phyloP scores from a whole-genome alignment of 2,888 invertebrate genomes.

The Neocrepidodera transversa region DNA sequence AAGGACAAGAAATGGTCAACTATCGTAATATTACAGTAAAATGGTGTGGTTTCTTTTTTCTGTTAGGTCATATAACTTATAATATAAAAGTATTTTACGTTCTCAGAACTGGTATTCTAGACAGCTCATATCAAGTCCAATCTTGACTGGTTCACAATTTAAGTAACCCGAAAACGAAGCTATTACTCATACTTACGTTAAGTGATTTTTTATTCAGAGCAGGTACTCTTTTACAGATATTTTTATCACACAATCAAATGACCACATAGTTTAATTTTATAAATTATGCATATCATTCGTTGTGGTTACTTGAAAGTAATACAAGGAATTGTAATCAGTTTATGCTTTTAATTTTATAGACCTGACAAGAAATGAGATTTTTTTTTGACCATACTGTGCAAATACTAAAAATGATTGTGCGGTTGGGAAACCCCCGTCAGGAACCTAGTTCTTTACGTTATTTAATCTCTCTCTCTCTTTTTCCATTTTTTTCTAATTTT shows the following conservation, averaged over 20 bases:
- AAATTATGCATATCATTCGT: conserved; percentile 17
- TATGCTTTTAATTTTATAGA: background rate
- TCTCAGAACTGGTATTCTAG: conserved; percentile 2
- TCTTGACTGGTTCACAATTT: conserved; percentile 3
- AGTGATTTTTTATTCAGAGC: conserved; percentile 11
- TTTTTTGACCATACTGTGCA: background rate
- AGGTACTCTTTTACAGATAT: conserved; percentile 9
- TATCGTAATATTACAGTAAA: too few relatives aligned
- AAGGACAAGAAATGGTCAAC: background rate
- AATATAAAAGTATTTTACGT: too few relatives aligned
- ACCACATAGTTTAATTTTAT: conserved; percentile 21
- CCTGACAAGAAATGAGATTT: too few relatives aligned
- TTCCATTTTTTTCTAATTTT: too few relatives aligned
- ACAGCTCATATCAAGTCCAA: background rate
- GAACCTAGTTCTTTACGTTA: too few relatives aligned
- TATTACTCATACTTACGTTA: conserved; percentile 8
- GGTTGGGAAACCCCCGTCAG: too few relatives aligned
- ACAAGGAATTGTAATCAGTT: conserved; percentile 5
- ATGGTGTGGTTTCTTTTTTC: too few relatives aligned
- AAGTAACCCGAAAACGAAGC: background rate
- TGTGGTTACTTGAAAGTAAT: conserved; percentile 13
- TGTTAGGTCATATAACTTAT: too few relatives aligned
- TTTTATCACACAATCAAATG: conserved; percentile 13
- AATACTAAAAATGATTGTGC: background rate
- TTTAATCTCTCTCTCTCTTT: too few relatives aligned